These are phyloP conservation scores for Microcebus lehilahytsara DNA, from an alignment of 2,113 vertebrate species.

Conservation along the genomic window DNA sequence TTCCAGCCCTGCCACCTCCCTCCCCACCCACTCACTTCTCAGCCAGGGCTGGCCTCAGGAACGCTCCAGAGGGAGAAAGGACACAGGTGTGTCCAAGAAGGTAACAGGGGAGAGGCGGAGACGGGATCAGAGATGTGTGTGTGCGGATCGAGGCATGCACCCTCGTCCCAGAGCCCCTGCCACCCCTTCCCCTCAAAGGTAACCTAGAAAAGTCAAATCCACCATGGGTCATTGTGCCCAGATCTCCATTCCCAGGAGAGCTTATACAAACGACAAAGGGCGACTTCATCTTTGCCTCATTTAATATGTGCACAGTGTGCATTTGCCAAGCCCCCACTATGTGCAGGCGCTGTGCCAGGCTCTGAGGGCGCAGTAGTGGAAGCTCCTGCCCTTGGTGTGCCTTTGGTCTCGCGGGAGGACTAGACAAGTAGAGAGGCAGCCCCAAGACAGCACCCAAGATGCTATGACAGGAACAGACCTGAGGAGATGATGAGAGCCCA, in stretches of 20 bases:
- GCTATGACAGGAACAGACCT: not conserved
- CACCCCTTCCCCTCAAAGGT: not conserved
- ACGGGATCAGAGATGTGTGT: not conserved
- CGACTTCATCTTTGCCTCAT: not conserved
- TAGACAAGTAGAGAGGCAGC: not conserved
- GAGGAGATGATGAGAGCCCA: not conserved
- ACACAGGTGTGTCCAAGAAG: not conserved
- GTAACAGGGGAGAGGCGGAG: not conserved
- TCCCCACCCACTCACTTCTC: not conserved
- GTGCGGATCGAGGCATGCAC: not conserved
- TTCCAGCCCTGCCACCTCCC: not conserved
- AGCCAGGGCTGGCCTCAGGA: not conserved
- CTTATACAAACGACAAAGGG: not conserved
- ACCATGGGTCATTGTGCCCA: not conserved
- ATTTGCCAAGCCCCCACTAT: not conserved
- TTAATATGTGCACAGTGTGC: fast-evolving
- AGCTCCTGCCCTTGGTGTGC: not conserved
- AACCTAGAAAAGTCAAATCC: not conserved
- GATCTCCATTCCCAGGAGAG: not conserved
- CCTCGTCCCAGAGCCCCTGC: not conserved
- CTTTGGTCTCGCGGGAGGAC: not conserved
- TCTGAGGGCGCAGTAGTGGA: not conserved
- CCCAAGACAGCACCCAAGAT: not conserved
- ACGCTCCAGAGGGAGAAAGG: not conserved
- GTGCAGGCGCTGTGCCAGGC: not conserved